Base-by-base conservation (phyloP, 2,113 vertebrate species). In the Pogonocichla stellata region DNA sequence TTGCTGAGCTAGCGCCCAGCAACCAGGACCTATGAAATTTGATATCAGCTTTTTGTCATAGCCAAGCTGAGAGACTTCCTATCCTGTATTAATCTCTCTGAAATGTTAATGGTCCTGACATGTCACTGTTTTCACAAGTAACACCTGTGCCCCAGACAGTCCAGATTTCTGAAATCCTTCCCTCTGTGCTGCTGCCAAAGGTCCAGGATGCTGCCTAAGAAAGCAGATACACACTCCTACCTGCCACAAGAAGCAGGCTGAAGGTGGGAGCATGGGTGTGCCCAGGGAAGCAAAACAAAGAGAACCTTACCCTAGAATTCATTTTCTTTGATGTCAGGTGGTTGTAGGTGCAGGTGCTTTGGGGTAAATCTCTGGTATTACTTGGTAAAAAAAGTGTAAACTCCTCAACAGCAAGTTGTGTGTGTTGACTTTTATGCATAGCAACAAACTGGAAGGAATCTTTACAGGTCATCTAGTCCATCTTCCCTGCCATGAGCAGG, bases 101-200 rank as follows among this genome's bases (percentile, higher is more conserved):
- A 61, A 53, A 50, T 40, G 16, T 40, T 43, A 40, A 60, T 3
- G 26, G 26, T 42, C 43, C 51, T 29, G 54, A 45, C 0, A 0
- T 3, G 7, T 50, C 38, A 20, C 25, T 78, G 17, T 70, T 93
- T 81, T 78, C 24, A 64, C 13, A 1, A 17, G 4, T 28, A 56
- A 38, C 16, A 9, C 38, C 36, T 1, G 3, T 22, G 48, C 8
- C 6, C 11, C 19, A 16, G 18, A 23, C 14, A 58, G 58, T 28
- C 40, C 3, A 0, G 6, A 4, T 5, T 65, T 38, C 40, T 65
- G 53, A 71, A 42, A 18, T 34, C 40, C 34, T 29, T 42, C 80
- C 28, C 26, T 53, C 22, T 51, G 38, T 38, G 42, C 33, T 36
- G 57, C 42, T 54, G 60, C 71, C 34, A 58, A 47, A 45, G 40